Conservation (phyloP, 1,140 invertebrate genomes). For the Chlorops oryzae region DNA sequence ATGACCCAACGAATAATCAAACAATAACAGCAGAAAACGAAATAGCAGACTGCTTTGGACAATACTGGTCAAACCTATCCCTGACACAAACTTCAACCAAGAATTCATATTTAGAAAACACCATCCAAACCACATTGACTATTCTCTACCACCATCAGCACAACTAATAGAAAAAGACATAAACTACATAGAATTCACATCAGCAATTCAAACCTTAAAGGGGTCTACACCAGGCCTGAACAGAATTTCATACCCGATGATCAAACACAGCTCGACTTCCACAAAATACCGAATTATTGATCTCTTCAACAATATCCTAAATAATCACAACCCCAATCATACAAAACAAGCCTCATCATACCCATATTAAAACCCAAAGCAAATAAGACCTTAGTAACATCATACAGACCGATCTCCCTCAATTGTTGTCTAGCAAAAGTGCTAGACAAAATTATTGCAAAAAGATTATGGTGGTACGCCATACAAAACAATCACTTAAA, state of each 20-base stretch:
- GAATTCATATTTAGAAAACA: neutral
- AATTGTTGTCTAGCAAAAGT: slow-evolving; percentile 8
- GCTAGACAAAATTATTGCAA: slow-evolving; percentile 10
- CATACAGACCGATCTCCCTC: slow-evolving; percentile 13
- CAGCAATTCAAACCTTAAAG: slow-evolving; percentile 15
- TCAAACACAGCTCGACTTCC: slow-evolving; percentile 7
- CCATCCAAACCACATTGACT: neutral
- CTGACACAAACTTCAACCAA: slow-evolving; percentile 1
- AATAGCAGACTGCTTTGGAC: slow-evolving; percentile 1
- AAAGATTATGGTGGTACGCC: slow-evolving; percentile 14
- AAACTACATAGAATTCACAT: slow-evolving; percentile 8
- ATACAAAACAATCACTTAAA: slow-evolving; percentile 11
- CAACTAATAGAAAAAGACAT: slow-evolving; percentile 9
- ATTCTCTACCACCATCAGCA: neutral
- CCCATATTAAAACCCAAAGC: slow-evolving; percentile 6
- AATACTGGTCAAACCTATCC: slow-evolving; percentile 3
- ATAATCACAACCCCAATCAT: neutral
- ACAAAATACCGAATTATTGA: slow-evolving; percentile 15
- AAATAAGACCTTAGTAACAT: neutral
- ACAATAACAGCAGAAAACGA: neutral
- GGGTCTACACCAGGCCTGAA: slow-evolving; percentile 17
- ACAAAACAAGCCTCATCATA: slow-evolving; percentile 2
- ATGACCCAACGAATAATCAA: neutral
- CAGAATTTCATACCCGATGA: slow-evolving; percentile 14
- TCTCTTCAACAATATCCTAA: slow-evolving; percentile 10